These are phyloP conservation scores for Latheticus oryzae DNA, from an alignment of 2,888 invertebrate genomes.

Conservation along the genomic window DNA sequence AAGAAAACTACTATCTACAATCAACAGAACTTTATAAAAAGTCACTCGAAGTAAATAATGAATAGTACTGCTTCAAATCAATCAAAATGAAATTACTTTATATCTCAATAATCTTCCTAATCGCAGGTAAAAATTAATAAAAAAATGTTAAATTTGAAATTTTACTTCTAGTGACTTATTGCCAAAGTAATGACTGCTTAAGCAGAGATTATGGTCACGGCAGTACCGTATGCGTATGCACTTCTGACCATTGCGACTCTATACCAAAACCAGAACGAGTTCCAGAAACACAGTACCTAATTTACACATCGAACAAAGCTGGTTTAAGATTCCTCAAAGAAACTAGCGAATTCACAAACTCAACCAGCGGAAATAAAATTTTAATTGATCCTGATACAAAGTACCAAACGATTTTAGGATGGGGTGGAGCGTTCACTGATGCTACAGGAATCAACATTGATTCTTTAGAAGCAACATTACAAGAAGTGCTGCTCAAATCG, in stretches of 20 bases:
- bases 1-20: too few species aligned
- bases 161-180: too few species aligned
- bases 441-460: conserved; percentile 76
- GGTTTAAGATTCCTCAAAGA: conserved; percentile 67
- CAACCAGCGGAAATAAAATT: conserved; percentile 2
- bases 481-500: conserved; percentile 70
- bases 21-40: too few species aligned
- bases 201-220: conserved; percentile 40
- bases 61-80: too few species aligned
- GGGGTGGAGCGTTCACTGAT: conserved; percentile 87
- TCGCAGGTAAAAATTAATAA: too few species aligned
- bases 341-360: conserved; percentile 48
- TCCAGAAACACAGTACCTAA: conserved; percentile 60
- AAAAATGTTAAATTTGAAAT: too few species aligned
- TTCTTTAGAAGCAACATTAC: conserved; percentile 69
- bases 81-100: too few species aligned
- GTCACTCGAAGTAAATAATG: too few species aligned
- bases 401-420: conserved; percentile 80
- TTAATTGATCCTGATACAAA: conserved; percentile 52
- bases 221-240: conserved; percentile 76
- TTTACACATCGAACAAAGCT: conserved; percentile 71
- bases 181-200: conserved; percentile 21
- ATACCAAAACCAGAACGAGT: conserved; percentile 66
- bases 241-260: conserved; percentile 77
- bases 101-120: too few species aligned